Evolutionary conservation across 2,888 invertebrate species (phyloP).

Genomic region (Steromphala cineraria): DNA sequence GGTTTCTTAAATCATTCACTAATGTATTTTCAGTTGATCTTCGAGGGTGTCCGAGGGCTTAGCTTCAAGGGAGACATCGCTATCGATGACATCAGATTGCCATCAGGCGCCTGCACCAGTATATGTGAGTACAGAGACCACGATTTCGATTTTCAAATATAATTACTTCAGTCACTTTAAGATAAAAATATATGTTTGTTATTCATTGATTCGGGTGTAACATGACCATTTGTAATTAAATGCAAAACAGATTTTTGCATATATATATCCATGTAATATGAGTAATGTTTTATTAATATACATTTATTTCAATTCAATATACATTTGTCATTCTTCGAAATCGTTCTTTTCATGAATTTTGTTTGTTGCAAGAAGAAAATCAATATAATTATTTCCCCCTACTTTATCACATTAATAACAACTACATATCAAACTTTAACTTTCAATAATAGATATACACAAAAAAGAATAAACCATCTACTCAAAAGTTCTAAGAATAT

Average conservation of each 20-base stretch:
- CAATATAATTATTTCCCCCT: background rate
- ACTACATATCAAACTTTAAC: no score
- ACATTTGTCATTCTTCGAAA: background rate
- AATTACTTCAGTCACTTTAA: no score
- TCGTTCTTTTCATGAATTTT: constrained; percentile 22
- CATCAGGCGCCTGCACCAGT: constrained; percentile 25
- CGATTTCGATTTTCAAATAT: no score
- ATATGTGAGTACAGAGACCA: background rate
- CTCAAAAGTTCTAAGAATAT: no score
- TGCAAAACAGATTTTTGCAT: background rate
- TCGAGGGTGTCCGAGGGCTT: constrained; percentile 38
- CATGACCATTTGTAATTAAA: background rate
- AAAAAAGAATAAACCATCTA: no score
- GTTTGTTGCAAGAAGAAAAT: no score
- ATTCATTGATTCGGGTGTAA: background rate
- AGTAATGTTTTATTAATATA: background rate
- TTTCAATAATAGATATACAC: no score
- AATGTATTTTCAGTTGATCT: constrained; percentile 27
- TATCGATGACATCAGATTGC: constrained; percentile 39
- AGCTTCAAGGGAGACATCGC: constrained; percentile 40
- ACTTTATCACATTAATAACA: no score
- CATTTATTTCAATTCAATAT: background rate
- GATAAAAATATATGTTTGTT: background rate
- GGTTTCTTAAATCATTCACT: no score
- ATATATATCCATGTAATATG: background rate